These are phyloP conservation scores for Sebastes melanostomus DNA, from an alignment of 2,797 vertebrate genomes.

Conservation along the genomic window DNA sequence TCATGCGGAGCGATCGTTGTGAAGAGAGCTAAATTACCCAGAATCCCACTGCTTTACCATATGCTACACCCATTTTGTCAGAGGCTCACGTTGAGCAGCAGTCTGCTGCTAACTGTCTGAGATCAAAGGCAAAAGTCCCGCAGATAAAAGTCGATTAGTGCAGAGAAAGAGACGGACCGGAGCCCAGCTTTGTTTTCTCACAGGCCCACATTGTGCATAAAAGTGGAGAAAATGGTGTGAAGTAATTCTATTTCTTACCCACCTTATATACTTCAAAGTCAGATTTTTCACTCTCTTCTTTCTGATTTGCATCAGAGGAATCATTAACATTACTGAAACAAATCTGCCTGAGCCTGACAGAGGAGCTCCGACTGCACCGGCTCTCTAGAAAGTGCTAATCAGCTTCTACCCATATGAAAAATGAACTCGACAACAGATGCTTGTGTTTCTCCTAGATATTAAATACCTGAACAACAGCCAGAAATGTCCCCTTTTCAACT, in stretches of 20 bases:
- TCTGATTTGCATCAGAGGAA: constrained; percentile 23
- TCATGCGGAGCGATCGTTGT: constrained; percentile 25
- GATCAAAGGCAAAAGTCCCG: constrained; percentile 53
- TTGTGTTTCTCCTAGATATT: constrained; percentile 64
- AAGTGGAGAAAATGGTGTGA: constrained; percentile 6
- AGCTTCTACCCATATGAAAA: constrained; percentile 61
- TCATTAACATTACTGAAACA: constrained; percentile 31
- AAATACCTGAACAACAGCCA: constrained; percentile 73
- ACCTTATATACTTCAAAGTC: constrained; percentile 19
- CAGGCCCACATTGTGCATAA: constrained; percentile 3
- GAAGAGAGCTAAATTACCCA: constrained; percentile 53
- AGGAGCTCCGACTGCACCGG: constrained; percentile 5
- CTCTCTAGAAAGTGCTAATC: constrained; percentile 42
- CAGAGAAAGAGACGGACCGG: constrained; percentile 4
- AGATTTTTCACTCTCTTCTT: neutral
- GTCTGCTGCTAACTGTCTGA: constrained; percentile 54
- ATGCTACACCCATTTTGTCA: constrained; percentile 54
- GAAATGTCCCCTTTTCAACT: constrained; percentile 61
- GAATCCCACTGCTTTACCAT: constrained; percentile 65
- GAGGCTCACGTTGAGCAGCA: constrained; percentile 46
- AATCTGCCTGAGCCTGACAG: constrained; percentile 18
- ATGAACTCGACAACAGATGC: constrained; percentile 67
- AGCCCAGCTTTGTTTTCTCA: constrained; percentile 19
- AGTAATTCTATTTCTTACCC: neutral
- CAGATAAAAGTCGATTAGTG: constrained; percentile 47